phyloP scores from a whole-genome alignment of 2,888 invertebrate species.

The Geophilus truncorum region DNA sequence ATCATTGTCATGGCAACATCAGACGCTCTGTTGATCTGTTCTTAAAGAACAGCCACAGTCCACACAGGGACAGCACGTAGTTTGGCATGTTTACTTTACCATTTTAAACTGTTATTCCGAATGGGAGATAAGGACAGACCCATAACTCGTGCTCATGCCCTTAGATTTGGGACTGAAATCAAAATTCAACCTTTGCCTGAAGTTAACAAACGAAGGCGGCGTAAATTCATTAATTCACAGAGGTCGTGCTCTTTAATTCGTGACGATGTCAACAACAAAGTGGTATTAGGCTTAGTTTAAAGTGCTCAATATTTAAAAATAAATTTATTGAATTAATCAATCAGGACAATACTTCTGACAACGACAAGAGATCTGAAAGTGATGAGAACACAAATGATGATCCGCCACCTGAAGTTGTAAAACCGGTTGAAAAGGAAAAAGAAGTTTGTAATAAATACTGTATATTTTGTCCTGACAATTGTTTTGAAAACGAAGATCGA shows the following conservation, averaged over 20 bases:
- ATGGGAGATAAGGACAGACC: neutral
- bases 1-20: neutral
- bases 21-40: neutral
- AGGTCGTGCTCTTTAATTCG: too few relatives aligned
- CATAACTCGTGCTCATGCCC: neutral
- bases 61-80: too few relatives aligned
- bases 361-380: neutral
- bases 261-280: too few relatives aligned
- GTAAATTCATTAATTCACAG: neutral
- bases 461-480: too few relatives aligned
- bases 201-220: neutral
- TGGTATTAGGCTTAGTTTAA: too few relatives aligned
- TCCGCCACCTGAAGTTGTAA: too few relatives aligned
- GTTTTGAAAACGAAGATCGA: neutral
- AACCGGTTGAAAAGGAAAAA: too few relatives aligned
- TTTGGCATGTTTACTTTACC: too few relatives aligned
- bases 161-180: neutral
- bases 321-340: neutral
- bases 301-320: neutral
- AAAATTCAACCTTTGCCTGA: neutral
- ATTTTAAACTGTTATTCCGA: too few relatives aligned
- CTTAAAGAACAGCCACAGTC: too few relatives aligned
- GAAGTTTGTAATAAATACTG: too few relatives aligned
- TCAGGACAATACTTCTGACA: neutral
- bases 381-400: neutral